Percentiles rank a stretch among this genome's conserved stretches.
These are phyloP conservation scores for Cossypha polioptera DNA, from an alignment of 2,797 vertebrate genomes.

Conservation along the genomic window DNA sequence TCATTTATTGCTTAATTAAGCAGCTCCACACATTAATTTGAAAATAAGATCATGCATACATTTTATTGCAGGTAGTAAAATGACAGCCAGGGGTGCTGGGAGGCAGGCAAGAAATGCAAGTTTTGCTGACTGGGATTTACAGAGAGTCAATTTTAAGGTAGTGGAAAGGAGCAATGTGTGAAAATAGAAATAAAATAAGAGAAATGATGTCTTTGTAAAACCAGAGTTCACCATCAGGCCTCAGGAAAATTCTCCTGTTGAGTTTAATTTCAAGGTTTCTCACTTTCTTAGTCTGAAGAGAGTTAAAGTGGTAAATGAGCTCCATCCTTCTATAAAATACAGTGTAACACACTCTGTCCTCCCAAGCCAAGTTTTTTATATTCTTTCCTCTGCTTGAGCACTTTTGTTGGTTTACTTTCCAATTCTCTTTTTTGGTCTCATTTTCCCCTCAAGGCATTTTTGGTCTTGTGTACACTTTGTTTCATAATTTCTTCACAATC, in stretches of 20 bases:
- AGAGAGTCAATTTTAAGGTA: not conserved
- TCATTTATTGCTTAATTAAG: not conserved
- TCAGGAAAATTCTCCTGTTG: not conserved
- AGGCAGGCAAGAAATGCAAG: not conserved
- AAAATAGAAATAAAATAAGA: not conserved
- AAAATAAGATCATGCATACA: not conserved
- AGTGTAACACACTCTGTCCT: not conserved
- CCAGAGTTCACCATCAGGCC: not conserved
- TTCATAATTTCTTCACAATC: not conserved
- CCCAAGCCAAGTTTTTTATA: accelerated
- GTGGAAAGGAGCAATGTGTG: not conserved
- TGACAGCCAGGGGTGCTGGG: not conserved
- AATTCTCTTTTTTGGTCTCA: not conserved
- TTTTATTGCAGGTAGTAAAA: not conserved
- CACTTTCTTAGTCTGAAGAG: not conserved
- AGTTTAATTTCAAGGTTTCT: not conserved
- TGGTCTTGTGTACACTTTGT: not conserved
- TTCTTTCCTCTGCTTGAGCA: not conserved
- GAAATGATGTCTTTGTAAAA: not conserved
- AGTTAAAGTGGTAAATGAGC: not conserved
- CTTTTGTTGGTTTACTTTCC: not conserved
- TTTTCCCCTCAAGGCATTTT: not conserved
- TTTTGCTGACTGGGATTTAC: not conserved
- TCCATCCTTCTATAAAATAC: not conserved
- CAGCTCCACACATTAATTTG: not conserved